These are phyloP conservation scores for Danionella dracula DNA, from an alignment of 2,797 vertebrate species.

Conservation along the genomic window DNA sequence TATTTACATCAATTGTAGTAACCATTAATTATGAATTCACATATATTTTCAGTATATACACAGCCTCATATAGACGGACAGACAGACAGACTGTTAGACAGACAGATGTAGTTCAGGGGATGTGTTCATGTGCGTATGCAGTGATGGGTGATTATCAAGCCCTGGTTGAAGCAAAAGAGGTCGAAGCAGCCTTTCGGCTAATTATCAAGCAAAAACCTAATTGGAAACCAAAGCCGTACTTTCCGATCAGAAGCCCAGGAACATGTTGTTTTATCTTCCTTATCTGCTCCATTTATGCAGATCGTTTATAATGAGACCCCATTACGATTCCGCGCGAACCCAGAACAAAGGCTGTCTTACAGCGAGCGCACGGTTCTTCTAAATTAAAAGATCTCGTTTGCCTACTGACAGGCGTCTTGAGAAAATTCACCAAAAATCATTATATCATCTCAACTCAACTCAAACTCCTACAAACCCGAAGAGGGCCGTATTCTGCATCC, in stretches of 20 bases:
- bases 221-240: slow-evolving; percentile 65
- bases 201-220: slow-evolving; percentile 66
- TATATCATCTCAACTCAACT: not conserved
- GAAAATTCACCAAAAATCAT: not conserved
- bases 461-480: not conserved
- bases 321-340: slow-evolving; percentile 52
- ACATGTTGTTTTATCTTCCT: slow-evolving; percentile 51
- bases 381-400: slow-evolving; percentile 48
- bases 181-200: slow-evolving; percentile 51
- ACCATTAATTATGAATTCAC: too few relatives aligned
- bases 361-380: slow-evolving; percentile 56
- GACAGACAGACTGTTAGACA: too few relatives aligned
- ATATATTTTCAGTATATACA: too few relatives aligned
- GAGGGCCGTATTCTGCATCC: too few relatives aligned
- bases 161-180: slow-evolving; percentile 45
- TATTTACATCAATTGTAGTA: too few relatives aligned
- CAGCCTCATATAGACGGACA: too few relatives aligned
- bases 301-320: slow-evolving; percentile 65
- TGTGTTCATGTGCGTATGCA: not conserved
- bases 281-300: slow-evolving; percentile 63
- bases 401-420: not conserved
- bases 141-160: slow-evolving; percentile 1
- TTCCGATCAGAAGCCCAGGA: slow-evolving; percentile 59
- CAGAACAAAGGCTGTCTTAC: slow-evolving; percentile 50
- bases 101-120: not conserved